Percentiles rank a stretch among this genome's conserved stretches.
phyloP scores from a whole-genome alignment of 2,888 invertebrate species.

The Ellobium chinense region DNA sequence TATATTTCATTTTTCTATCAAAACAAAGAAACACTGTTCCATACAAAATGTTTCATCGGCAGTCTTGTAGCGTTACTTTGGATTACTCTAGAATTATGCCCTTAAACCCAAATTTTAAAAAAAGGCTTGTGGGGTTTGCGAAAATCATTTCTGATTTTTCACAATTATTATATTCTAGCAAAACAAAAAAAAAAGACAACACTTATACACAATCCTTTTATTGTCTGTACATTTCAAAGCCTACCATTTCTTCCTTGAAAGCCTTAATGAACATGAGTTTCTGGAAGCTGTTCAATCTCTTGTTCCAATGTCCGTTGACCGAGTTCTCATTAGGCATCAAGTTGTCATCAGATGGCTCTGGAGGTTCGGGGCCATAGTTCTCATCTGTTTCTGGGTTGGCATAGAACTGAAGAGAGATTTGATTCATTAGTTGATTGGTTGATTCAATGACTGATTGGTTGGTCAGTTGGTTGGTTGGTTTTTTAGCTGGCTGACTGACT shows the following conservation, averaged over 20 bases:
- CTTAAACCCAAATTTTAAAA: too few species aligned
- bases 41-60: too few species aligned
- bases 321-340: conserved; percentile 54
- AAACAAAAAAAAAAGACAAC: not conserved
- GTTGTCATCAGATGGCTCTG: conserved; percentile 62
- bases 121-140: too few species aligned
- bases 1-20: too few species aligned
- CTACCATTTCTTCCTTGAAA: conserved; percentile 87
- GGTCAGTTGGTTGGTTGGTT: too few species aligned
- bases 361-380: conserved; percentile 65
- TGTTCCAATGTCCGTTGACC: conserved; percentile 83
- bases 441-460: too few species aligned
- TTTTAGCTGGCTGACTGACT: too few species aligned
- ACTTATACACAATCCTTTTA: not conserved
- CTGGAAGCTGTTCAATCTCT: conserved; percentile 85
- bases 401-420: conserved; percentile 65
- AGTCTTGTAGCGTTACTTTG: too few species aligned
- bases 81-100: too few species aligned
- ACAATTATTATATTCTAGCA: not conserved
- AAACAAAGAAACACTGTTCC: too few species aligned
- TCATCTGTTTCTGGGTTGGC: conserved; percentile 71
- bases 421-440: too few species aligned
- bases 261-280: conserved; percentile 89
- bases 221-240: not conserved
- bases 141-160: too few species aligned